These are phyloP conservation scores for Leptopilina syphax DNA, from an alignment of 2,888 invertebrate species.

Conservation along the genomic window DNA sequence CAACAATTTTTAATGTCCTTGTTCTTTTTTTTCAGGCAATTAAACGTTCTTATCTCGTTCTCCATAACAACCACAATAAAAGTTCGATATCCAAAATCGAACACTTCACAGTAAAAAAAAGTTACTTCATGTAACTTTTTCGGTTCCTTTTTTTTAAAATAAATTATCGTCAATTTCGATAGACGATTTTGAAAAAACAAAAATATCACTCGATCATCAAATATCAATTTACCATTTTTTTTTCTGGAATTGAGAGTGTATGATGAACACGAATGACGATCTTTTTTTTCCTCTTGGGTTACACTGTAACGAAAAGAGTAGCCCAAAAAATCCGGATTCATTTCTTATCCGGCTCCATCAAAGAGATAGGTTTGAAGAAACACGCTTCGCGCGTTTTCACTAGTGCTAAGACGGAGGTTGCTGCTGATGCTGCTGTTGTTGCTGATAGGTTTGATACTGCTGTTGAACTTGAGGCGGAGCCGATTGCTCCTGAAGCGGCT, in stretches of 20 bases:
- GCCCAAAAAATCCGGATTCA: constrained; percentile 22
- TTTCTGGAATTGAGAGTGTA: not conserved
- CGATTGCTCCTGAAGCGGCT: constrained; percentile 65
- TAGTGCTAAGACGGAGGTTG: constrained; percentile 68
- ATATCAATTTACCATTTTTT: not conserved
- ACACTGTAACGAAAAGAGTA: constrained; percentile 29
- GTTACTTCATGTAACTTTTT: constrained; percentile 42
- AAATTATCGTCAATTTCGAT: not conserved
- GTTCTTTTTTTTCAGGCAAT: constrained; percentile 26
- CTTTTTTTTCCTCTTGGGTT: not conserved
- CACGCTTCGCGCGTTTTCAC: constrained; percentile 52
- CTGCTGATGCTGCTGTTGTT: constrained; percentile 56
- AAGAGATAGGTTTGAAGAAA: constrained; percentile 54
- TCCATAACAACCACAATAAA: constrained; percentile 27
- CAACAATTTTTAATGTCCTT: constrained; percentile 9
- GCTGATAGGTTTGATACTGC: constrained; percentile 62
- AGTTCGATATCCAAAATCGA: constrained; percentile 20
- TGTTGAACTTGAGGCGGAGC: constrained; percentile 60
- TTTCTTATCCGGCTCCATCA: constrained; percentile 8
- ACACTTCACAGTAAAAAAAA: constrained; percentile 23
- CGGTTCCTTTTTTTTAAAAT: not conserved
- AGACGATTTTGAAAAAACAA: constrained; percentile 5
- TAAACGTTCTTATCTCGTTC: not conserved
- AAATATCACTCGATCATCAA: constrained; percentile 30
- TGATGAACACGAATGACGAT: constrained; percentile 20